Conservation (phyloP, 2,888 invertebrate species). For the Dysmachus trigonus region DNA sequence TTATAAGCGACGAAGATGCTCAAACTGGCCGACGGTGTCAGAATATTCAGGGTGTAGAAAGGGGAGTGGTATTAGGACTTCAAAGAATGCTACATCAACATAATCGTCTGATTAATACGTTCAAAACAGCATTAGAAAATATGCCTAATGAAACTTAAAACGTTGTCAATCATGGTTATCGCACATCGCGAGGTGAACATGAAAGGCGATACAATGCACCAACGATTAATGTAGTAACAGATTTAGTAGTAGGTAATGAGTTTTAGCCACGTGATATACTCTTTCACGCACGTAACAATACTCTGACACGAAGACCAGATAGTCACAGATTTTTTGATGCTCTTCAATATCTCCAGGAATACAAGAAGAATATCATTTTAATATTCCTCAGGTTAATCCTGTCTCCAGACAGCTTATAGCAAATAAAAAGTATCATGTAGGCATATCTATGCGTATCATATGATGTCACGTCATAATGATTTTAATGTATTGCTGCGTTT, state of each 20-base stretch:
- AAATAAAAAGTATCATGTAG: slow-evolving; percentile 28
- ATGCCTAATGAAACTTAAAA: slow-evolving; percentile 57
- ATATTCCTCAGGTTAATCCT: slow-evolving; percentile 8
- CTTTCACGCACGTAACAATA: slow-evolving; percentile 49
- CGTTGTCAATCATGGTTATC: slow-evolving; percentile 58
- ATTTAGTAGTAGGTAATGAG: slow-evolving; percentile 54
- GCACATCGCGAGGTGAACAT: slow-evolving; percentile 56
- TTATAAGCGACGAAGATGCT: too few species aligned
- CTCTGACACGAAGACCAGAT: slow-evolving; percentile 23
- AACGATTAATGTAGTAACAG: slow-evolving; percentile 58
- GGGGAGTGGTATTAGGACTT: too few species aligned
- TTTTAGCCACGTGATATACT: slow-evolving; percentile 57
- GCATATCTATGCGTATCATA: slow-evolving; percentile 43
- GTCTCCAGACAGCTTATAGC: not conserved
- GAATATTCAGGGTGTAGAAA: too few species aligned
- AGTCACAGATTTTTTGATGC: slow-evolving; percentile 31
- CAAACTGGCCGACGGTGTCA: too few species aligned
- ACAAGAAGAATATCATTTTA: slow-evolving; percentile 48
- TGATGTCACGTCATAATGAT: slow-evolving; percentile 44
- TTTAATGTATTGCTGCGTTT: slow-evolving; percentile 32
- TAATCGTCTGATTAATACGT: slow-evolving; percentile 53
- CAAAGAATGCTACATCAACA: too few species aligned
- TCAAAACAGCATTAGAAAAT: slow-evolving; percentile 54
- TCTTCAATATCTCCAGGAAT: slow-evolving; percentile 45
- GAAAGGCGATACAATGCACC: slow-evolving; percentile 58